Evolutionary conservation across 2,113 vertebrate genomes (phyloP).

Genomic region (Arothron firmamentum): DNA sequence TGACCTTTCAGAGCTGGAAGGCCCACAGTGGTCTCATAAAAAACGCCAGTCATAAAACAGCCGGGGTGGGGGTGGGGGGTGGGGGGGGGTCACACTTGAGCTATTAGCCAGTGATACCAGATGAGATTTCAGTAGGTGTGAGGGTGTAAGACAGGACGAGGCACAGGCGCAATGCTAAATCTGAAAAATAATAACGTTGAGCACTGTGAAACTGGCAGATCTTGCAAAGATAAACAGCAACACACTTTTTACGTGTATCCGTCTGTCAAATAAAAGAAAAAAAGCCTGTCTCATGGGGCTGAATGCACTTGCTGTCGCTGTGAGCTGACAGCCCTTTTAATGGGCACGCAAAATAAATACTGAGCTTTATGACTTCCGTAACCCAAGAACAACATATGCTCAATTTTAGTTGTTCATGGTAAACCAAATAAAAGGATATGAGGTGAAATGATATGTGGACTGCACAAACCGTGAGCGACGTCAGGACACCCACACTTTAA

Average conservation of each 20-base stretch:
- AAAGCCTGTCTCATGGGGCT: conserved; percentile 53
- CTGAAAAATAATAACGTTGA: conserved; percentile 37
- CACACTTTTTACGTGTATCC: no score
- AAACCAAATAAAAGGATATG: conserved; percentile 78
- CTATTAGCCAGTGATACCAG: conserved; percentile 59
- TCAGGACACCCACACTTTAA: no score
- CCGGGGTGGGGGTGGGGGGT: no score
- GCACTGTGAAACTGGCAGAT: conserved; percentile 13
- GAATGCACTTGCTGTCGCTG: conserved; percentile 71
- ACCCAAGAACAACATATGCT: conserved; percentile 73
- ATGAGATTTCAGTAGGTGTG: conserved; percentile 68
- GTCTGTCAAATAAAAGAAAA: conserved; percentile 13
- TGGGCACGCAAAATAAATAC: conserved; percentile 76
- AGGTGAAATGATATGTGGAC: conserved; percentile 63
- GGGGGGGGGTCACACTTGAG: conserved; percentile 54
- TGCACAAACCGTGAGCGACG: no score
- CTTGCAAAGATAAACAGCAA: conserved; percentile 12
- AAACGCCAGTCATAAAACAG: conserved; percentile 68
- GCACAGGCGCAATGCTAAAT: conserved; percentile 31
- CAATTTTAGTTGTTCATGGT: conserved; percentile 76
- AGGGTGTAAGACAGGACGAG: conserved; percentile 53
- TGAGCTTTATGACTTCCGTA: conserved; percentile 70
- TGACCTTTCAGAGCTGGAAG: conserved; percentile 60
- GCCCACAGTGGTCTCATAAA: conserved; percentile 68
- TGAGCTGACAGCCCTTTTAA: conserved; percentile 63